phyloP scores from a whole-genome alignment of 1,140 invertebrate species.

The Rhagoletis zephyria region DNA sequence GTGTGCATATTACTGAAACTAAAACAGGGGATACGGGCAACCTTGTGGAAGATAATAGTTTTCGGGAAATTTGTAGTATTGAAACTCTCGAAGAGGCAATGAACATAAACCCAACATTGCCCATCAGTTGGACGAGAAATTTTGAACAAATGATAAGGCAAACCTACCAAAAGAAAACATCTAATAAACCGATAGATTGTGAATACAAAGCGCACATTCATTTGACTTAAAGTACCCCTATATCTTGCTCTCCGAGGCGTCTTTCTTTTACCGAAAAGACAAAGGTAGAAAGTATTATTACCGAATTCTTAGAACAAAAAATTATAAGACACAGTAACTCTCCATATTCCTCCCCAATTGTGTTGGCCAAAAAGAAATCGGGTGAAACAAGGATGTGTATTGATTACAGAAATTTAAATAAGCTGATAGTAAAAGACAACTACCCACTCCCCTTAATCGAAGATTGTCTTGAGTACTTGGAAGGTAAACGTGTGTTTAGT shows the following conservation, averaged over 20 bases:
- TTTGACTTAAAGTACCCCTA: too few species aligned
- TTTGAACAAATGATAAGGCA: too few species aligned
- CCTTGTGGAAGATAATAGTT: too few species aligned
- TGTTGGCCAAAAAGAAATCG: too few species aligned
- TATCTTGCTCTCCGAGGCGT: too few species aligned
- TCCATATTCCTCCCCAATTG: too few species aligned
- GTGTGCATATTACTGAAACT: too few species aligned
- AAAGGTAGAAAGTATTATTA: constrained; percentile 61
- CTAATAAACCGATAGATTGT: too few species aligned
- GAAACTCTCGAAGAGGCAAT: background rate
- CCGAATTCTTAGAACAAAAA: constrained; percentile 59
- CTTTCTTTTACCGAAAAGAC: constrained; percentile 60
- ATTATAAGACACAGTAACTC: constrained; percentile 58
- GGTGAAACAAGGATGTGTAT: too few species aligned
- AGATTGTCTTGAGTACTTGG: constrained; percentile 65
- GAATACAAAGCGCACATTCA: too few species aligned
- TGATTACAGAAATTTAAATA: constrained; percentile 60
- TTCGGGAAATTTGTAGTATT: background rate
- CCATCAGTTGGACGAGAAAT: background rate
- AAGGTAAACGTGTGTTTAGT: constrained; percentile 63
- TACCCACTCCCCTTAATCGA: constrained; percentile 74
- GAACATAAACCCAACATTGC: background rate
- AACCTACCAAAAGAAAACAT: too few species aligned
- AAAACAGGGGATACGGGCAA: too few species aligned
- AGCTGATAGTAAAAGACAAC: constrained; percentile 63